These are phyloP conservation scores for Lagodon rhomboides DNA, from an alignment of 2,797 vertebrate genomes.

Conservation along the genomic window DNA sequence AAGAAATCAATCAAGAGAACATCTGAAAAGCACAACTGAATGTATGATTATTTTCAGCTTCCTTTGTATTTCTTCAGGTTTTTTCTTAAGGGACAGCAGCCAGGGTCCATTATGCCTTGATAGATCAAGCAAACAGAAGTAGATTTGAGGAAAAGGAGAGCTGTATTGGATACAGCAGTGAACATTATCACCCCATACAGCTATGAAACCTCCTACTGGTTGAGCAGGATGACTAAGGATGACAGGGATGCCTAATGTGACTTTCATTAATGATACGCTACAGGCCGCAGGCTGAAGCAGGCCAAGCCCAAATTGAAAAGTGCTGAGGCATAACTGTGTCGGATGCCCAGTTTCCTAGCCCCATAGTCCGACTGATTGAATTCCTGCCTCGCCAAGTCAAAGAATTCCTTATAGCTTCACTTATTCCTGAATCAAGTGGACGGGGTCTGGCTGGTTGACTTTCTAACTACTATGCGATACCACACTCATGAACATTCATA, in stretches of 20 bases:
- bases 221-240: constrained; percentile 60
- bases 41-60: constrained; percentile 15
- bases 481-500: not conserved
- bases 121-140: constrained; percentile 22
- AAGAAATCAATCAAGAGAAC: constrained; percentile 42
- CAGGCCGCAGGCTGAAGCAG: constrained; percentile 74
- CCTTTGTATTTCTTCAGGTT: constrained; percentile 11
- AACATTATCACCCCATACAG: constrained; percentile 58
- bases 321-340: constrained; percentile 83
- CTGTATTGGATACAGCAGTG: constrained; percentile 30
- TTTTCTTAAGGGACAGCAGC: constrained; percentile 8
- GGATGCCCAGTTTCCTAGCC: constrained; percentile 79
- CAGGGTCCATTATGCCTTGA: constrained; percentile 6
- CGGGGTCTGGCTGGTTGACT: constrained; percentile 48
- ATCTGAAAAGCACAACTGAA: constrained; percentile 18
- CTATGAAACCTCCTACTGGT: constrained; percentile 59
- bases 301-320: constrained; percentile 84
- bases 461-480: constrained; percentile 50
- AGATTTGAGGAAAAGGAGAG: constrained; percentile 19
- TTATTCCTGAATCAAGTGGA: constrained; percentile 53
- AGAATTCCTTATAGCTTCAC: constrained; percentile 69
- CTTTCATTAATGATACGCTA: constrained; percentile 81
- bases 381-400: constrained; percentile 77
- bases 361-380: constrained; percentile 78
- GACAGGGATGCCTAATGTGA: constrained; percentile 78